Evolutionary conservation across 1,140 invertebrate genomes (phyloP).

Genomic region (Adelges cooleyi): DNA sequence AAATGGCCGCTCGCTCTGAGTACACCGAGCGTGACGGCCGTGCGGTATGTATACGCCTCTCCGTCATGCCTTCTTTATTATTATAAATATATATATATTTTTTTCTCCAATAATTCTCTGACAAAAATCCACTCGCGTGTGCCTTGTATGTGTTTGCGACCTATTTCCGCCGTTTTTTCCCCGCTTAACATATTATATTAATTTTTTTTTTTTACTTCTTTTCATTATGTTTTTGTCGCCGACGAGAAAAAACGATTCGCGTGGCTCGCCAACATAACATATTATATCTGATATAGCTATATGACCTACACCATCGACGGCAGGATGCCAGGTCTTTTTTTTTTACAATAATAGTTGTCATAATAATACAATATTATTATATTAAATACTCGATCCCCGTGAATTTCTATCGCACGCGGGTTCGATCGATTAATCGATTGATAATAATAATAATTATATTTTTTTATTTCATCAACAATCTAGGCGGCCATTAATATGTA

Average conservation of each 20-base stretch:
- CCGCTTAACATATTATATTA: too few relatives aligned
- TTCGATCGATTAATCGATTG: not conserved
- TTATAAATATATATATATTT: not conserved
- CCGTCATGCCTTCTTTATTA: constrained; percentile 13
- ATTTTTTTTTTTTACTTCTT: too few relatives aligned
- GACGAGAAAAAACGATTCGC: too few relatives aligned
- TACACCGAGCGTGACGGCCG: not conserved
- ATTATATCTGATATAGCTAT: too few relatives aligned
- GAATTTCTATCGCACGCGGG: too few relatives aligned
- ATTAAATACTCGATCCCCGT: too few relatives aligned
- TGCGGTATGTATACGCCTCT: constrained; percentile 2
- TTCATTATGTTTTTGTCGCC: too few relatives aligned
- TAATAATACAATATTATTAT: too few relatives aligned
- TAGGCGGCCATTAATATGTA: not conserved
- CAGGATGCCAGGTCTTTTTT: too few relatives aligned
- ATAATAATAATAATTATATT: not conserved
- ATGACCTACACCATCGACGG: too few relatives aligned
- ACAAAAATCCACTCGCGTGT: not conserved
- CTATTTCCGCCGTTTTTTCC: not conserved
- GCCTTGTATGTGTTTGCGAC: not conserved
- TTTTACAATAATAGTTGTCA: too few relatives aligned
- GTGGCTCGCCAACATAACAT: too few relatives aligned
- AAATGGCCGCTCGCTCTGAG: not conserved
- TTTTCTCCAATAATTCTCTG: not conserved
- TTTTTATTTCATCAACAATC: not conserved